phyloP scores from a whole-genome alignment of 2,113 vertebrate species.

The Petaurus breviceps region DNA sequence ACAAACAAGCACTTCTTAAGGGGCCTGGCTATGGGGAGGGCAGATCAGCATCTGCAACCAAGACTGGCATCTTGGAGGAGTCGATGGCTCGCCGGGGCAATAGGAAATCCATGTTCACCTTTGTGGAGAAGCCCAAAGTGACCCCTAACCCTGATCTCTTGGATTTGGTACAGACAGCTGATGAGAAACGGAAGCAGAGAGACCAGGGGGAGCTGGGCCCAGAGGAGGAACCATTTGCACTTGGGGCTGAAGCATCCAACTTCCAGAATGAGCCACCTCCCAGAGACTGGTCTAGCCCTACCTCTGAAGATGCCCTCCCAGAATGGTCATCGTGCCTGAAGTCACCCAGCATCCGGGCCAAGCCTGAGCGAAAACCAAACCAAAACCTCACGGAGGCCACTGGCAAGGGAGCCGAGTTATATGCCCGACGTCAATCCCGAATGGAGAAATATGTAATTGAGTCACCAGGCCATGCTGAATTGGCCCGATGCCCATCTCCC shows the following conservation, averaged over 20 bases:
- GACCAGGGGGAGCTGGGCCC: constrained; percentile 84
- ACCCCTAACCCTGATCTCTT: constrained; percentile 95
- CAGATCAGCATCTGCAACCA: constrained; percentile 76
- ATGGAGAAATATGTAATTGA: constrained; percentile 96
- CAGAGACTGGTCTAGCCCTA: constrained; percentile 67
- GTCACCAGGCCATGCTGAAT: constrained; percentile 80
- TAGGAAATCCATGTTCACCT: constrained; percentile 97
- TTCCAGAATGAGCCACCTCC: constrained; percentile 85
- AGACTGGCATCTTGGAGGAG: constrained; percentile 93
- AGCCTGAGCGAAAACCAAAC: constrained; percentile 87
- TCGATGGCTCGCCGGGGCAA: constrained; percentile 82
- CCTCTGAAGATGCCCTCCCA: constrained; percentile 67
- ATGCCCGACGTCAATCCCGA: constrained; percentile 93
- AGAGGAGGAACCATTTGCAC: constrained; percentile 93
- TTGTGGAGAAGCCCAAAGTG: constrained; percentile 94
- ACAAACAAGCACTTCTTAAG: constrained; percentile 82
- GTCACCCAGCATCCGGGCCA: constrained; percentile 90
- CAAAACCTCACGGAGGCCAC: constrained; percentile 91
- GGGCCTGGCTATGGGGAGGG: constrained; percentile 72
- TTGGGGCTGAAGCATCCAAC: constrained; percentile 97
- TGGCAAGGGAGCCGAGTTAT: constrained; percentile 96
- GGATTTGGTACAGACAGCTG: constrained; percentile 92
- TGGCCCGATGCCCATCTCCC: constrained; percentile 91
- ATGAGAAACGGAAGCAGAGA: constrained; percentile 90
- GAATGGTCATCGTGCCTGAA: constrained; percentile 96